Base-by-base conservation (phyloP, 1,140 invertebrate genomes). In the Drosophila bocqueti region DNA sequence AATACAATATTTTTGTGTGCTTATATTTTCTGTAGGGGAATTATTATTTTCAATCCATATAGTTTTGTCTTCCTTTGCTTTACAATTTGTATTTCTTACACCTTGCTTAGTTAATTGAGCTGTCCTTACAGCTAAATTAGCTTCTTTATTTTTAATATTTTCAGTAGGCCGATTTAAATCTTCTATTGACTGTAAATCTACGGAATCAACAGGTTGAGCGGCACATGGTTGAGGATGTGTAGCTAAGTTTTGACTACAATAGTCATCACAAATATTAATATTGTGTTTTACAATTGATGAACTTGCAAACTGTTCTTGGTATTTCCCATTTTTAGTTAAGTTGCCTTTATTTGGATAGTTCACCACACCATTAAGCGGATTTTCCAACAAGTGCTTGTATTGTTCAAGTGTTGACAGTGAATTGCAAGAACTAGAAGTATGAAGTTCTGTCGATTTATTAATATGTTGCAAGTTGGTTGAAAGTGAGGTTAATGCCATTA, bases 321-420 rank as follows among this genome's bases (percentile, higher is more conserved):
- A 16, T n/a, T 11, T 55, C 8, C 9, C 15, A 6, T 38, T 55
- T 6, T 38, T 55, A 11, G 34, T 18, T 40, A 24, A 16, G 15
- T 24, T 3, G 34, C 15, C 16, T 40, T 55, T 21, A 24, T 38
- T 55, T 38, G 21, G 18, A 55, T 40, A 55, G 52, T 55, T 55
- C 3, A 54, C 7, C n/a, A 36, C 18, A 4, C 7, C 7, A 36
- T 16, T 55, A 4, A 38, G 34, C 15, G 36, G 34, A 55, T 40
- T 55, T 38, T 10, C 52, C 9, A 55, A 24, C 9, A 55, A 3
- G 8, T 11, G 34, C 8, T 55, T 40, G 52, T 55, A 55, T 2
- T 55, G 34, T 10, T 55, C 21, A 40, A 55, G 9, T 38, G 34
- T 38, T 38, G 21, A 55, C 16, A 24, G 21, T 24, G 36, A 24